phyloP scores from a whole-genome alignment of 2,797 vertebrate species.

The Tolypeutes matacus region DNA sequence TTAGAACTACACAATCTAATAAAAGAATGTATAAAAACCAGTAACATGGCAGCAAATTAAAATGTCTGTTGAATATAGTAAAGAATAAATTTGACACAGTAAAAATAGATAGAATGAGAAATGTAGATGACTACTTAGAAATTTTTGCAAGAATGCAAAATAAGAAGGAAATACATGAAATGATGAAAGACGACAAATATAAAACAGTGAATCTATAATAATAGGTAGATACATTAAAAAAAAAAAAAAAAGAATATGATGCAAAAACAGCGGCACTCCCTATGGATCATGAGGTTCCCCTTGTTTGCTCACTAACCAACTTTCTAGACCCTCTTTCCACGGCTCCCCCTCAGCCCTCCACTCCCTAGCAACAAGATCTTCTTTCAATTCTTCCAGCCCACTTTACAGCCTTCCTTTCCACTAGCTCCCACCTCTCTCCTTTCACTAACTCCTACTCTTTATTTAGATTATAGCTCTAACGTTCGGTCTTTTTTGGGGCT shows the following conservation, averaged over 20 bases:
- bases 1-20: background rate
- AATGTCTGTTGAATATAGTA: background rate
- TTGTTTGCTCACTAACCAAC: background rate
- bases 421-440: background rate
- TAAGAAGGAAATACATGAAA: background rate
- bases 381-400: background rate
- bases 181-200: background rate
- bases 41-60: background rate
- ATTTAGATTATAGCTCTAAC: background rate
- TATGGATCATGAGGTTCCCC: too few species aligned
- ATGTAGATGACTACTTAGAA: background rate
- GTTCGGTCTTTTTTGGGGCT: background rate
- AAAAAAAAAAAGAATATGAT: background rate
- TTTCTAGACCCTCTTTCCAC: background rate
- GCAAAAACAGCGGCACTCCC: background rate
- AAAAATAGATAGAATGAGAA: background rate
- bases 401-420: background rate
- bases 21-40: background rate
- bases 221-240: background rate
- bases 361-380: background rate
- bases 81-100: background rate
- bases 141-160: constrained; percentile 1
- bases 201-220: background rate
- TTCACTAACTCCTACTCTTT: background rate
- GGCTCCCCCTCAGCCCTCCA: background rate